These are phyloP conservation scores for Cantharis rufa DNA, from an alignment of 2,888 invertebrate species.

Conservation along the genomic window DNA sequence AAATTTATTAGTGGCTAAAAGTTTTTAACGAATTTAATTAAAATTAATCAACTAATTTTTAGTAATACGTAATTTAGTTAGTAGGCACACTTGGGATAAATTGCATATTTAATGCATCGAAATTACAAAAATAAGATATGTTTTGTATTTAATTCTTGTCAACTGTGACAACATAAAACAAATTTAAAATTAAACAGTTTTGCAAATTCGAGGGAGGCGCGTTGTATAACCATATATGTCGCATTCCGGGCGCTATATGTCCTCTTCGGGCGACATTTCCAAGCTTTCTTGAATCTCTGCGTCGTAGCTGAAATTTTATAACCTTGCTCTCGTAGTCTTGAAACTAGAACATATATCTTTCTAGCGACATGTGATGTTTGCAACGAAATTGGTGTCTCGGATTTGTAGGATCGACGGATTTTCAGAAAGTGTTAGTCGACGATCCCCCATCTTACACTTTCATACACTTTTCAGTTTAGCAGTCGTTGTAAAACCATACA, in stretches of 20 bases:
- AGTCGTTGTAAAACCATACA: conserved; percentile 15
- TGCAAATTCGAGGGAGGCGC: conserved; percentile 26
- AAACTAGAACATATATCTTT: conserved; percentile 38
- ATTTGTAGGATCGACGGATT: conserved; percentile 36
- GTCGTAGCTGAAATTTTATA: conserved; percentile 32
- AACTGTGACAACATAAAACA: conserved; percentile 30
- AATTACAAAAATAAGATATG: background rate
- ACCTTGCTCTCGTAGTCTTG: conserved; percentile 30
- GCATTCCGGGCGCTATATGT: conserved; percentile 38
- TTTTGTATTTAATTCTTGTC: conserved; percentile 24
- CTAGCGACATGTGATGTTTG: conserved; percentile 36
- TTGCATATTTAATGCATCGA: background rate
- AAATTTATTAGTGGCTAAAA: background rate
- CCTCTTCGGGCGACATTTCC: conserved; percentile 36
- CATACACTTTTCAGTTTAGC: conserved; percentile 22
- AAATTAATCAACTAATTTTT: background rate
- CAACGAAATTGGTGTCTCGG: conserved; percentile 37
- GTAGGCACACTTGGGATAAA: background rate
- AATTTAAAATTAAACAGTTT: conserved; percentile 27
- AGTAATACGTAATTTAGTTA: background rate
- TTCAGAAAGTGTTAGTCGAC: conserved; percentile 27
- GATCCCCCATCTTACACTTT: conserved; percentile 26
- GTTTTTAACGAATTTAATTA: background rate
- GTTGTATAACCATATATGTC: conserved; percentile 43
- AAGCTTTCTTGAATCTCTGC: conserved; percentile 35